phyloP scores from a whole-genome alignment of 2,888 invertebrate species.

The Lithophane leautieri region DNA sequence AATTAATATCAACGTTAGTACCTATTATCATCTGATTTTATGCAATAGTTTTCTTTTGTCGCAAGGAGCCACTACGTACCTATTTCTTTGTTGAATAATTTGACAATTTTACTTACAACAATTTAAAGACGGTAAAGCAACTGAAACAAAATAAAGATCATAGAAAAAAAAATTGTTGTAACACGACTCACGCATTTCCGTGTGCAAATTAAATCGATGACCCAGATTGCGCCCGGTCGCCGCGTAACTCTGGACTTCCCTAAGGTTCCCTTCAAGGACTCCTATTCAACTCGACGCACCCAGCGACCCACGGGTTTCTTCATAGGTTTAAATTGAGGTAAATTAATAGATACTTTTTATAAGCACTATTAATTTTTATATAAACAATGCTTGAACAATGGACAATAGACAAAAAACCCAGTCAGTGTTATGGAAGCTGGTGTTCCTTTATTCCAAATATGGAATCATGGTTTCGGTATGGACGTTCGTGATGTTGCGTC shows the following conservation, averaged over 20 bases:
- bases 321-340: slow-evolving; percentile 43
- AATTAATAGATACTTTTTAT: slow-evolving; percentile 23
- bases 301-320: slow-evolving; percentile 53
- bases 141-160: not conserved
- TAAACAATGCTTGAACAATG: slow-evolving; percentile 7
- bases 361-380: slow-evolving; percentile 7
- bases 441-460: not conserved
- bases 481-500: not conserved
- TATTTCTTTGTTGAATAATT: not conserved
- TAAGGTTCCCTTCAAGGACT: slow-evolving; percentile 83
- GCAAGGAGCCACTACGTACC: not conserved
- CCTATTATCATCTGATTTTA: not conserved
- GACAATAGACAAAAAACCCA: slow-evolving; percentile 24
- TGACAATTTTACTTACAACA: not conserved
- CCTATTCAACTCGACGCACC: slow-evolving; percentile 50
- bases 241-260: slow-evolving; percentile 86
- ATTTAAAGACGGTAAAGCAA: not conserved
- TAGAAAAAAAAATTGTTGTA: slow-evolving; percentile 19
- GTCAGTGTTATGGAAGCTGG: not conserved
- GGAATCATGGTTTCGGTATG: not conserved
- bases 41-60: not conserved
- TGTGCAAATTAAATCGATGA: slow-evolving; percentile 81
- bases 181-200: slow-evolving; percentile 67
- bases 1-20: not conserved
- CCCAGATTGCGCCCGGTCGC: slow-evolving; percentile 77